phyloP scores from a whole-genome alignment of 2,797 vertebrate genomes.

The Tarsius wallacei region DNA sequence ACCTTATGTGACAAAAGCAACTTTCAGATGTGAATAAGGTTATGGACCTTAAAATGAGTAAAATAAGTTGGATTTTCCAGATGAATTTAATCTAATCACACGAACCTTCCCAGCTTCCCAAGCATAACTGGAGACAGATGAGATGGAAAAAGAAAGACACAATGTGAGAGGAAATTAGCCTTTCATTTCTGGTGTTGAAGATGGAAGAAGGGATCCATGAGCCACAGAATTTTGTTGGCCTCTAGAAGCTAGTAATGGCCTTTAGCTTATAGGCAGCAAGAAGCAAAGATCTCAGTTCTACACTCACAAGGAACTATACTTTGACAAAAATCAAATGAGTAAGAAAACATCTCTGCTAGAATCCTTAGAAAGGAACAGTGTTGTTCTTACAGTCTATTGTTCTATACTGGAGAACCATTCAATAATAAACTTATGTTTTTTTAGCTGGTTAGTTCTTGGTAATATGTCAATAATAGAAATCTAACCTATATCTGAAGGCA shows the following conservation, averaged over 20 bases:
- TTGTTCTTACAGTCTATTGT: not conserved
- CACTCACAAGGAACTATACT: not conserved
- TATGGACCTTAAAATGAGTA: not conserved
- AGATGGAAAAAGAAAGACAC: not conserved
- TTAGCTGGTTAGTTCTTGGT: not conserved
- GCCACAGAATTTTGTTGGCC: not conserved
- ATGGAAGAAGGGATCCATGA: not conserved
- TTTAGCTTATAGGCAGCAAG: not conserved
- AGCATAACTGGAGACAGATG: not conserved
- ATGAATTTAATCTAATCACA: not conserved
- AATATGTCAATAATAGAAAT: constrained; percentile 24
- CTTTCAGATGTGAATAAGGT: not conserved
- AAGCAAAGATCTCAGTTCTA: not conserved
- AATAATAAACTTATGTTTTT: not conserved
- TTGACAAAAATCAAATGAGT: not conserved
- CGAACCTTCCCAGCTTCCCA: not conserved
- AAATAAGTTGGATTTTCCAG: not conserved
- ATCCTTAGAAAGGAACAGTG: not conserved
- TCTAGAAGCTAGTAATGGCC: not conserved
- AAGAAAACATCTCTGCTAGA: not conserved
- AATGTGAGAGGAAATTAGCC: not conserved
- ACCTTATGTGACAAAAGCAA: not conserved
- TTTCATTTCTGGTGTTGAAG: not conserved
- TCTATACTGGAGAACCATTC: not conserved
- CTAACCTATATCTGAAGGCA: not conserved